Conservation (phyloP, 2,797 vertebrate species). For the Gallirallus australis region DNA sequence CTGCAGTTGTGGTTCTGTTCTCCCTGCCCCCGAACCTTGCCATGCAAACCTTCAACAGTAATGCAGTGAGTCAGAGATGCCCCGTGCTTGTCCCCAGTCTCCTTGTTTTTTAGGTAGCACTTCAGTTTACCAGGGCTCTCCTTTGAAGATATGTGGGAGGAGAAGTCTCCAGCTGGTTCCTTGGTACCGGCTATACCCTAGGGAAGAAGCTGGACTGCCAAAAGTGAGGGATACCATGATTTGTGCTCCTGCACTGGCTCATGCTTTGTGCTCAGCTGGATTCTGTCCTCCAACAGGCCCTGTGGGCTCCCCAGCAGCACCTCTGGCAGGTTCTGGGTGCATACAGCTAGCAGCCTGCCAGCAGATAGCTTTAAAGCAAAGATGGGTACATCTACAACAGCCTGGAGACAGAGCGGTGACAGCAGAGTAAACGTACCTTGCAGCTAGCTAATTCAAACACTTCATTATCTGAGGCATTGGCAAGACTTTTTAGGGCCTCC, state of each 20-base stretch:
- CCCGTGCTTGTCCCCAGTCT: not conserved
- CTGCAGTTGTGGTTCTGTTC: no score
- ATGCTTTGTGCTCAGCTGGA: not conserved
- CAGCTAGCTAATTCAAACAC: not conserved
- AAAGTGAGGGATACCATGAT: not conserved
- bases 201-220: not conserved
- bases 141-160: not conserved
- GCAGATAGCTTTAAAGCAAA: not conserved
- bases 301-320: not conserved
- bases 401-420: not conserved
- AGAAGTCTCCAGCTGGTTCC: not conserved
- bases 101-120: not conserved
- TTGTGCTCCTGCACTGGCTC: not conserved
- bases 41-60: no score
- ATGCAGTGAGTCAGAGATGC: no score
- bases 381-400: not conserved
- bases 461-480: conserved; percentile 8
- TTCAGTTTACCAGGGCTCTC: not conserved
- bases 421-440: not conserved
- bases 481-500: conserved; percentile 2
- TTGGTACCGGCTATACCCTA: rapidly evolving
- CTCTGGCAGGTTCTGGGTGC: not conserved
- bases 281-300: rapidly evolving
- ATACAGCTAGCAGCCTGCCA: not conserved
- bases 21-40: no score